phyloP scores from a whole-genome alignment of 2,888 invertebrate genomes.

The Trimorus sp. region DNA sequence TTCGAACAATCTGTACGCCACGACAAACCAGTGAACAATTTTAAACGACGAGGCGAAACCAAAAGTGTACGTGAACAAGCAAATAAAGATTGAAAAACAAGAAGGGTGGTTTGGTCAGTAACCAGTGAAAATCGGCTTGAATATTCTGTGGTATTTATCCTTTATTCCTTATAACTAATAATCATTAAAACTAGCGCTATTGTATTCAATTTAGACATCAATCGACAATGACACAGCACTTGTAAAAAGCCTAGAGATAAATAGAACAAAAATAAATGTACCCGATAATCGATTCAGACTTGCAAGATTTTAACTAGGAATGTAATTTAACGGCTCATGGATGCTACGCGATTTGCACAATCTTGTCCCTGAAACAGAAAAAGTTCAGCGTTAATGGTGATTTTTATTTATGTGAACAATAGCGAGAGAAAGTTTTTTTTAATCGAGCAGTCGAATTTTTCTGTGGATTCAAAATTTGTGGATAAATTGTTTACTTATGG shows the following conservation, averaged over 20 bases:
- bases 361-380: constrained; percentile 69
- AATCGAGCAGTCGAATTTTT: neutral
- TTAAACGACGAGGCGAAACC: constrained; percentile 16
- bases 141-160: constrained; percentile 1
- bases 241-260: constrained; percentile 40
- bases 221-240: constrained; percentile 35
- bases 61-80: constrained; percentile 43
- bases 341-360: constrained; percentile 71
- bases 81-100: constrained; percentile 51
- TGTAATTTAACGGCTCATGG: constrained; percentile 67
- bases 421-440: too few species aligned
- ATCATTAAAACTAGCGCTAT: constrained; percentile 33
- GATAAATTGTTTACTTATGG: too few species aligned
- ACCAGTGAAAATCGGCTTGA: too few species aligned
- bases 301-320: constrained; percentile 55
- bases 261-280: constrained; percentile 25
- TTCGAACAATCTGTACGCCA: constrained; percentile 52
- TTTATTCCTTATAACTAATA: constrained; percentile 21
- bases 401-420: neutral
- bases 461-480: too few species aligned
- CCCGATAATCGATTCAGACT: constrained; percentile 25
- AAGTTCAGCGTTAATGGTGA: constrained; percentile 34
- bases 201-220: constrained; percentile 8
- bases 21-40: constrained; percentile 10
- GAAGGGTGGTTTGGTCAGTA: too few species aligned